A percentile compares a stretch with the other conserved stretches of the same genome.
Evolutionary conservation across 2,113 vertebrate species (phyloP).

Genomic region (Steatornis caripensis): DNA sequence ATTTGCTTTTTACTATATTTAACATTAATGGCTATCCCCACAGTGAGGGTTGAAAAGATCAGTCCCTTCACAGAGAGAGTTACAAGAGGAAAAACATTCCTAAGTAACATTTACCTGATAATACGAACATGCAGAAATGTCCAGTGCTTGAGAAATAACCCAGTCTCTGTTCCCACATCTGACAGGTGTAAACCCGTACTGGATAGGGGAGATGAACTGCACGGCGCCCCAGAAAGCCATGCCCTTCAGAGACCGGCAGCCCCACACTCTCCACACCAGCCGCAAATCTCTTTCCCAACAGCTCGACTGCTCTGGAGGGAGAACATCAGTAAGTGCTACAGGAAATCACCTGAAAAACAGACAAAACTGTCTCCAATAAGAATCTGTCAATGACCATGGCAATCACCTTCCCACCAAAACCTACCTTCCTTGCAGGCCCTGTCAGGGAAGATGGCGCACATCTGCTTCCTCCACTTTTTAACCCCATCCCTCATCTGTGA

Average conservation of each 20-base stretch:
- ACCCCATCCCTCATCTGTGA: rapidly evolving
- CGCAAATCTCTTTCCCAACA: constrained; percentile 90
- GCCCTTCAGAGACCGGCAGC: constrained; percentile 38
- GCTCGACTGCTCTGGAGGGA: constrained; percentile 76
- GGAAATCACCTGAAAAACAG: not conserved
- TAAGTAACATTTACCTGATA: not conserved
- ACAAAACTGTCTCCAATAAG: rapidly evolving
- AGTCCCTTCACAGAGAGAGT: not conserved
- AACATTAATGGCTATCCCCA: not conserved
- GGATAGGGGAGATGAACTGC: constrained; percentile 75
- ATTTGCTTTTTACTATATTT: not conserved
- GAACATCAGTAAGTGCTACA: constrained; percentile 62
- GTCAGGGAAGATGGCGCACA: rapidly evolving
- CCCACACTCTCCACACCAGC: constrained; percentile 70
- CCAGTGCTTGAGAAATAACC: rapidly evolving
- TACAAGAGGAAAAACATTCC: not conserved
- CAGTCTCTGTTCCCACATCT: not conserved
- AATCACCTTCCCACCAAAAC: not conserved
- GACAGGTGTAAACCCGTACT: constrained; percentile 79
- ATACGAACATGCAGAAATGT: rapidly evolving
- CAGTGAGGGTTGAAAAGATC: not conserved
- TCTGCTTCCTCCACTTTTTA: too few species aligned
- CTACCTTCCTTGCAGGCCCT: not conserved
- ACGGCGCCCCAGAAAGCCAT: constrained; percentile 45
- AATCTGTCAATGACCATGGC: too few species aligned